A percentile compares a stretch with the other conserved stretches of the same genome.
These are phyloP conservation scores for Manis javanica DNA, from an alignment of 2,797 vertebrate species.

Conservation along the genomic window DNA sequence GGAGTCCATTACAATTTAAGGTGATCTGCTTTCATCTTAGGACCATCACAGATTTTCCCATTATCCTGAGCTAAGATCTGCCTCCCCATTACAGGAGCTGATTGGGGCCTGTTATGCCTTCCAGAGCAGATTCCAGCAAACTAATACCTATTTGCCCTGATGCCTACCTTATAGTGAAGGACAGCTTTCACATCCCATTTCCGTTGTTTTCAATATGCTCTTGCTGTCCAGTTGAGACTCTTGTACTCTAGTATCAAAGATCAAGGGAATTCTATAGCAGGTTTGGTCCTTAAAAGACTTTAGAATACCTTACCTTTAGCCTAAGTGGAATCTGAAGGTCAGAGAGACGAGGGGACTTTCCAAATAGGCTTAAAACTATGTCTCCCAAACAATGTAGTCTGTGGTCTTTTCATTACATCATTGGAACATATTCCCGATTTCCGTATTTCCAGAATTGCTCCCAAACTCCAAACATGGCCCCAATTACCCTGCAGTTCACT, in stretches of 20 bases:
- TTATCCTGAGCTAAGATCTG: background rate
- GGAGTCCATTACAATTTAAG: background rate
- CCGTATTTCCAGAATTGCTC: background rate
- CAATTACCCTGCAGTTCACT: background rate
- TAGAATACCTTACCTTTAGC: background rate
- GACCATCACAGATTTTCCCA: background rate
- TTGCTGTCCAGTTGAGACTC: background rate
- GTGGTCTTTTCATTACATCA: background rate
- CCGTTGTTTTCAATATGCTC: background rate
- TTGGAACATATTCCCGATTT: background rate
- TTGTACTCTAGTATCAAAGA: background rate
- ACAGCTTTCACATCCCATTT: background rate
- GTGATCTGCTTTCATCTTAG: background rate
- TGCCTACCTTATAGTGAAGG: background rate
- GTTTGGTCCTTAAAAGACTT: constrained; percentile 4
- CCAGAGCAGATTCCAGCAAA: background rate
- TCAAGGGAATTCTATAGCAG: background rate
- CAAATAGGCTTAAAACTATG: background rate
- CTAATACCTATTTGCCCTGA: background rate
- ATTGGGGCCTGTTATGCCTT: background rate
- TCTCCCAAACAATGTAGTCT: background rate
- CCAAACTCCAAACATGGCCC: background rate
- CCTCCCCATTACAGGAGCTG: background rate
- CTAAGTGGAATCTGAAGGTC: background rate
- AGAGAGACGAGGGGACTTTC: background rate